Percentiles rank a stretch among this genome's conserved stretches.
These are phyloP conservation scores for Limnephilus lunatus DNA, from an alignment of 2,888 invertebrate species.

Conservation along the genomic window DNA sequence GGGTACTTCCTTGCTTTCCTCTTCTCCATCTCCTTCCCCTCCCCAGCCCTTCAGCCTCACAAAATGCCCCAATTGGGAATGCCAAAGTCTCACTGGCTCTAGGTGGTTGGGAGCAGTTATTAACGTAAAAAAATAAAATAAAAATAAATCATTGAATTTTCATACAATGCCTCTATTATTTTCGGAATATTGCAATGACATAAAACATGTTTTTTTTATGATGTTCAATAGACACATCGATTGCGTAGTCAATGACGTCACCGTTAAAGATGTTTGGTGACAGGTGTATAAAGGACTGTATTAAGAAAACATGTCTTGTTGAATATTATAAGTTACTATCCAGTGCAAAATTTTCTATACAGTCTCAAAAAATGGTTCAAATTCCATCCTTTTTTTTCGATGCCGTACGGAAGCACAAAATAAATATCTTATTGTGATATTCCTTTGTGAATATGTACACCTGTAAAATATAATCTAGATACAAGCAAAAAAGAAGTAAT, in stretches of 20 bases:
- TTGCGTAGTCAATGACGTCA: constrained; percentile 27
- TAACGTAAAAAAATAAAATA: no score
- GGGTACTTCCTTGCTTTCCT: no score
- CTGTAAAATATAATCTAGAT: no score
- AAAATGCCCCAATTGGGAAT: no score
- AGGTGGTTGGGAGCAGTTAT: no score
- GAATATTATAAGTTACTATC: not conserved
- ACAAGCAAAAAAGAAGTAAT: no score
- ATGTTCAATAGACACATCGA: not conserved
- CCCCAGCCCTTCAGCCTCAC: no score
- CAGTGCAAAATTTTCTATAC: not conserved
- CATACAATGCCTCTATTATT: not conserved
- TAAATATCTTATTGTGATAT: no score
- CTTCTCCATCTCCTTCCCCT: no score
- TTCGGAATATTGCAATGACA: not conserved
- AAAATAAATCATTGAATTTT: not conserved
- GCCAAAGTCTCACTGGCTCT: no score
- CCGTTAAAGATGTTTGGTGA: constrained; percentile 4
- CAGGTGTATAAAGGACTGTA: constrained; percentile 18
- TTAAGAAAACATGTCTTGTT: not conserved
- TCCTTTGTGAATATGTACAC: no score
- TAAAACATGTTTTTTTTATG: not conserved
- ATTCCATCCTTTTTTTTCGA: not conserved
- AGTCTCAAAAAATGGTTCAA: not conserved
- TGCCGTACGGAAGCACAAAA: no score